Evolutionary conservation across 2,888 invertebrate genomes (phyloP).

Genomic region (Brachyopa scutellaris): DNA sequence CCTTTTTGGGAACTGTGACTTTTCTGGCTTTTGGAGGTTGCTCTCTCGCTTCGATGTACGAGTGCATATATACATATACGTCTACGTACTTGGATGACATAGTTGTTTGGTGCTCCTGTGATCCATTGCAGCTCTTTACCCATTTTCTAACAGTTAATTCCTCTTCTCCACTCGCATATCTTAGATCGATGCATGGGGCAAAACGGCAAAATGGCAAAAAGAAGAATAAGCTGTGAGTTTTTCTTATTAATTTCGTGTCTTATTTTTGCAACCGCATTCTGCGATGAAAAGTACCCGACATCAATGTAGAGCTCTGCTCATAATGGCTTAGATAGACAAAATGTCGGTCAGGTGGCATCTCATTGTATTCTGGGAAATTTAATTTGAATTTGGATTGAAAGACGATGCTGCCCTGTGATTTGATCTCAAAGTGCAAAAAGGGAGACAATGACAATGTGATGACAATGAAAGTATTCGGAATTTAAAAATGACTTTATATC

Average conservation of each 20-base stretch:
- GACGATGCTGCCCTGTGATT: not conserved
- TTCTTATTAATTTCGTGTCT: slow-evolving; percentile 49
- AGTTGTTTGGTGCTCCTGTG: slow-evolving; percentile 62
- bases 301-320: slow-evolving; percentile 38
- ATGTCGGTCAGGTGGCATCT: slow-evolving; percentile 64
- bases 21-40: slow-evolving; percentile 66
- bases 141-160: slow-evolving; percentile 68
- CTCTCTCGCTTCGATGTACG: slow-evolving; percentile 39
- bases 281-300: slow-evolving; percentile 16
- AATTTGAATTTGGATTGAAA: slow-evolving; percentile 4
- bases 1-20: slow-evolving; percentile 72
- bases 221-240: slow-evolving; percentile 47
- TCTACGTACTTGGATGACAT: slow-evolving; percentile 69
- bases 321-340: no score
- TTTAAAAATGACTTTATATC: no score
- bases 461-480: no score
- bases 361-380: slow-evolving; percentile 37
- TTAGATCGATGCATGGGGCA: slow-evolving; percentile 45
- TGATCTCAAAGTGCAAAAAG: slow-evolving; percentile 4
- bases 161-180: slow-evolving; percentile 60
- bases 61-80: no score
- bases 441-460: no score
- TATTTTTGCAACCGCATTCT: slow-evolving; percentile 61
- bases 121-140: slow-evolving; percentile 64
- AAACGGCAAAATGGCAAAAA: slow-evolving; percentile 59